Conservation (phyloP, 1,140 invertebrate genomes). For the Phymastichus coffea region DNA sequence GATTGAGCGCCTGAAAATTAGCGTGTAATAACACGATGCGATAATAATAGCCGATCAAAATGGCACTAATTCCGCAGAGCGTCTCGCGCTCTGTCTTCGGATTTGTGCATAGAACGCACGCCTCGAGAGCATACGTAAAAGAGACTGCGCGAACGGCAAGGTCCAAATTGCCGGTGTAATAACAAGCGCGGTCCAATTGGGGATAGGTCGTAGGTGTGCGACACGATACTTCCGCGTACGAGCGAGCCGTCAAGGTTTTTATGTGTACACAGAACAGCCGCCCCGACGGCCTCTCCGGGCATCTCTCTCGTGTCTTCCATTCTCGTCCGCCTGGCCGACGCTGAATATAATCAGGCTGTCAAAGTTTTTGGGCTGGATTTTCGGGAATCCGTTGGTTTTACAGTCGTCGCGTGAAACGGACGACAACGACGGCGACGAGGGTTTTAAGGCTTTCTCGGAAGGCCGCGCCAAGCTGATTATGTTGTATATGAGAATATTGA, state of each 20-base stretch:
- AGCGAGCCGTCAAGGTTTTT: not conserved
- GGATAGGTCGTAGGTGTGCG: slow-evolving; percentile 14
- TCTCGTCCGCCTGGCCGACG: not conserved
- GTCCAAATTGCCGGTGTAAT: slow-evolving; percentile 32
- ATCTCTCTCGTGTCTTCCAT: not conserved
- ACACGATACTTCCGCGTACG: slow-evolving; percentile 30
- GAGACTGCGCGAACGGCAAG: too few species aligned
- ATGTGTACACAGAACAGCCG: not conserved
- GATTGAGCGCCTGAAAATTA: not conserved
- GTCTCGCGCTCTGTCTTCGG: too few species aligned
- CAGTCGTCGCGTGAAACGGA: slow-evolving; percentile 6
- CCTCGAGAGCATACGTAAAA: too few species aligned
- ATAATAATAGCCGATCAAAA: slow-evolving; percentile 33
- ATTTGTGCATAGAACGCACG: too few species aligned
- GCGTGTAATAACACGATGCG: slow-evolving; percentile 36
- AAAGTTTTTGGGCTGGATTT: not conserved
- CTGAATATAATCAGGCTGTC: not conserved
- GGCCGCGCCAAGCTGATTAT: too few species aligned
- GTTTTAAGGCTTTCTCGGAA: slow-evolving; percentile 1
- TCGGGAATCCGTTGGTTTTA: slow-evolving; percentile 12
- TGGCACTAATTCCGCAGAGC: slow-evolving; percentile 22
- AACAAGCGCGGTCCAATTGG: slow-evolving; percentile 33
- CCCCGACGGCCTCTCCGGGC: not conserved
- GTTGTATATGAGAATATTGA: too few species aligned
- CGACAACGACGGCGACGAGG: not conserved